Conservation (phyloP, 2,888 invertebrate genomes). For the Alloplasta piceator region DNA sequence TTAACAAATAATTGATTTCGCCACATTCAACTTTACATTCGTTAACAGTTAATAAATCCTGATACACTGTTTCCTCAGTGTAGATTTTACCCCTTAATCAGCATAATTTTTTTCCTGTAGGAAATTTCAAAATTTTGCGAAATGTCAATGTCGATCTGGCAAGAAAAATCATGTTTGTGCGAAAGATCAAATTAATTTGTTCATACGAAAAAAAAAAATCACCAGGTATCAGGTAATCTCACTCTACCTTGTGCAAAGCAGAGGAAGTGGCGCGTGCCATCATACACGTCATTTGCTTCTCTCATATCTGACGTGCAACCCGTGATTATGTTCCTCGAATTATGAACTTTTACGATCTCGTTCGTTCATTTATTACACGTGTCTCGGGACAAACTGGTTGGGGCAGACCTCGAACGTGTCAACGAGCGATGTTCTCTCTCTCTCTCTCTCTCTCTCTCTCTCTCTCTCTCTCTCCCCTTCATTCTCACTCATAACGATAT, state of each 20-base stretch:
- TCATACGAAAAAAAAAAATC: no score
- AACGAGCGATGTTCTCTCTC: neutral
- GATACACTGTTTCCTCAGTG: no score
- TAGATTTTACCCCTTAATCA: no score
- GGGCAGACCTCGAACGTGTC: slow-evolving; percentile 3
- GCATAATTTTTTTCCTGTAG: no score
- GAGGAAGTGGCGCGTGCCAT: slow-evolving; percentile 50
- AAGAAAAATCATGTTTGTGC: no score
- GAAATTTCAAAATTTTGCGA: no score
- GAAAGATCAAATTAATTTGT: no score
- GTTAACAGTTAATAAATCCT: no score
- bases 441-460: neutral
- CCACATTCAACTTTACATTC: no score
- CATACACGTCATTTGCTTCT: slow-evolving; percentile 19
- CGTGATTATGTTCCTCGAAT: slow-evolving; percentile 48
- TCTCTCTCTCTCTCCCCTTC: neutral
- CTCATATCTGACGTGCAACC: slow-evolving; percentile 43
- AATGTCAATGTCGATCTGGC: no score
- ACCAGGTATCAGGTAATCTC: no score
- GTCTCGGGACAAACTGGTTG: slow-evolving; percentile 44
- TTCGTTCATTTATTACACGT: slow-evolving; percentile 44
- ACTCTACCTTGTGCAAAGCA: neutral
- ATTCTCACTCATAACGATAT: slow-evolving; percentile 35
- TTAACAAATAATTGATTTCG: no score
- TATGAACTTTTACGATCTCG: slow-evolving; percentile 52